Conservation (phyloP, 2,888 invertebrate genomes). For the Dynastes hyllus region DNA sequence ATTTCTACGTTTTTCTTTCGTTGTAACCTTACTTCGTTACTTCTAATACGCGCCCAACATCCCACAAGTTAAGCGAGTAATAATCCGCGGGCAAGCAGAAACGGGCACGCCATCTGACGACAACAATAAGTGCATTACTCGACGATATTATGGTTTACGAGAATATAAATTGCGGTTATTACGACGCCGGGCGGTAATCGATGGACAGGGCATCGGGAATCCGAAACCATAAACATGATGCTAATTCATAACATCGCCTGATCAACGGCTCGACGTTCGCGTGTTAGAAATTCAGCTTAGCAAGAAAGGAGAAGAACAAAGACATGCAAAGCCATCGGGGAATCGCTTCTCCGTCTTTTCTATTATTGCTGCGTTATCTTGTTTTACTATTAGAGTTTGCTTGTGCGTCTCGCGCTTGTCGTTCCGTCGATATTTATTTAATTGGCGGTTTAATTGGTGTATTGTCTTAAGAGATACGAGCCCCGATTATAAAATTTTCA, state of each 20-base stretch:
- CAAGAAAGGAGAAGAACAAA: not conserved
- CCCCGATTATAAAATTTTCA: not conserved
- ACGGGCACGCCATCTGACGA: slow-evolving; percentile 24
- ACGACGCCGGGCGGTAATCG: slow-evolving; percentile 31
- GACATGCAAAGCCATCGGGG: slow-evolving; percentile 16
- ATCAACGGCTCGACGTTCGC: slow-evolving; percentile 43
- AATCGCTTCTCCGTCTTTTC: slow-evolving; percentile 17
- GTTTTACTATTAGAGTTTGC: not conserved
- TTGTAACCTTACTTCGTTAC: not conserved
- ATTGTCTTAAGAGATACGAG: not conserved
- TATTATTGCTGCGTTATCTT: not conserved
- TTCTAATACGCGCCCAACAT: not conserved
- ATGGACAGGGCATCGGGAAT: slow-evolving; percentile 20
- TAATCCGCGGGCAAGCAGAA: not conserved
- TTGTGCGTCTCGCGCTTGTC: not conserved
- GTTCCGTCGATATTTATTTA: slow-evolving; percentile 27
- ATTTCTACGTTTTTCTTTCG: not conserved
- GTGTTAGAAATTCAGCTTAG: slow-evolving; percentile 48
- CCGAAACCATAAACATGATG: slow-evolving; percentile 50
- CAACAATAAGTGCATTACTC: slow-evolving; percentile 43
- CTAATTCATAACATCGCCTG: slow-evolving; percentile 50
- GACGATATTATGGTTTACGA: slow-evolving; percentile 23
- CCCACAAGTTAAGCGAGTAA: not conserved
- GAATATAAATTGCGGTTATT: slow-evolving; percentile 47
- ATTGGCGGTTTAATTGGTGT: slow-evolving; percentile 28